phyloP scores from a whole-genome alignment of 23 tunicate species.

The Halocynthia aurantium region DNA sequence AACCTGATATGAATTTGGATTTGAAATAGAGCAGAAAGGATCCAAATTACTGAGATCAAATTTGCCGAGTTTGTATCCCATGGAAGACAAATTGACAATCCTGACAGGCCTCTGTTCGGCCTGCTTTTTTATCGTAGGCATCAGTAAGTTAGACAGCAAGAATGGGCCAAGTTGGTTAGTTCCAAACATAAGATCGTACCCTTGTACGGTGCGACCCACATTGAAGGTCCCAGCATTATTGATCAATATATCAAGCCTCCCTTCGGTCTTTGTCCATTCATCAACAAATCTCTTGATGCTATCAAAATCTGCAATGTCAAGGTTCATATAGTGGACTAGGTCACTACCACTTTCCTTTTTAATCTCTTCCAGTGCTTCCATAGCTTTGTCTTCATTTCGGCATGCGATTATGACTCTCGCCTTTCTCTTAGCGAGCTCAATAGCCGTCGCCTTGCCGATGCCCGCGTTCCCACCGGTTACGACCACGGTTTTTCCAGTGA shows the following conservation, averaged over 20 bases:
- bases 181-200: slow-evolving; percentile 14
- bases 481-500: slow-evolving; percentile 14
- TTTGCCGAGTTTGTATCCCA: not conserved
- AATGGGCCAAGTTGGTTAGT: slow-evolving; percentile 13
- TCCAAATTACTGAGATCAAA: slow-evolving; percentile 9
- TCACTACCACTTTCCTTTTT: not conserved
- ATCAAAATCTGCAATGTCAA: slow-evolving; percentile 12
- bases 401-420: slow-evolving; percentile 24
- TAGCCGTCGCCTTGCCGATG: slow-evolving; percentile 14
- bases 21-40: not conserved
- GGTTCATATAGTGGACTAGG: not conserved
- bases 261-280: slow-evolving; percentile 1
- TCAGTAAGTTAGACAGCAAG: slow-evolving; percentile 9
- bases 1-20: not conserved
- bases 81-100: slow-evolving; percentile 14
- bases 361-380: slow-evolving; percentile 3
- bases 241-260: slow-evolving; percentile 2
- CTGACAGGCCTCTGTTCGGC: slow-evolving; percentile 19
- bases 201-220: not conserved
- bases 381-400: slow-evolving; percentile 10
- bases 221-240: slow-evolving; percentile 13
- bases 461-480: slow-evolving; percentile 20
- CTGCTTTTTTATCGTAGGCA: slow-evolving; percentile 6
- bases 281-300: not conserved
- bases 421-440: slow-evolving; percentile 14